A percentile compares a stretch with the other conserved stretches of the same genome.
phyloP scores from a whole-genome alignment of 1,140 invertebrate species.

The Aphis craccivora region DNA sequence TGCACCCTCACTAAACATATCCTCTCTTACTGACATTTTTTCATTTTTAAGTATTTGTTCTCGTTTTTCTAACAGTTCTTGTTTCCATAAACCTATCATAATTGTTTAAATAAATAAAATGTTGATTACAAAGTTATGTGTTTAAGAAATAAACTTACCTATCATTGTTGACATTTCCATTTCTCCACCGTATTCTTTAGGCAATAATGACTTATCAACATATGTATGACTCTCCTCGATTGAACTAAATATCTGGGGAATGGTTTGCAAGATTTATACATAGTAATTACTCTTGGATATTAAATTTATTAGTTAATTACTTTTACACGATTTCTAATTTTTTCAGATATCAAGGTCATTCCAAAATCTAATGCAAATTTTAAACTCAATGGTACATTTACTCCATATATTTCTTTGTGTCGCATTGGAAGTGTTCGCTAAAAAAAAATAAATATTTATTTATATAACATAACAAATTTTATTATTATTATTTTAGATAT shows the following conservation, averaged over 20 bases:
- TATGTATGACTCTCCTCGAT: slow-evolving; percentile 70
- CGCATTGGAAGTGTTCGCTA: slow-evolving; percentile 83
- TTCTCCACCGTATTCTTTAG: slow-evolving; percentile 81
- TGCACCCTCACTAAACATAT: slow-evolving; percentile 73
- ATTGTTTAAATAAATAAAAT: slow-evolving; percentile 37
- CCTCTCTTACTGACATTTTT: slow-evolving; percentile 71
- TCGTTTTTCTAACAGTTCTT: slow-evolving; percentile 67
- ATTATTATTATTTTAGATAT: slow-evolving; percentile 13
- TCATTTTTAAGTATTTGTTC: slow-evolving; percentile 64
- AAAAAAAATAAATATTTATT: slow-evolving; percentile 61
- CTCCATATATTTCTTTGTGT: slow-evolving; percentile 82
- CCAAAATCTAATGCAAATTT: slow-evolving; percentile 83
- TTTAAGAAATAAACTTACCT: slow-evolving; percentile 66
- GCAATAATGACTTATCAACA: slow-evolving; percentile 74
- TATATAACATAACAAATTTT: neutral
- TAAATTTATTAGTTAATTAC: slow-evolving; percentile 61
- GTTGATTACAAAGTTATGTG: slow-evolving; percentile 8
- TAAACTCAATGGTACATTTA: slow-evolving; percentile 78
- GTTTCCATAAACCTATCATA: slow-evolving; percentile 71
- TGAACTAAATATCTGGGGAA: slow-evolving; percentile 69
- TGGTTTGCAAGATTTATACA: neutral
- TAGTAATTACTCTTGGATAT: neutral
- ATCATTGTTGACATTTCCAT: slow-evolving; percentile 87
- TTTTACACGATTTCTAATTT: slow-evolving; percentile 78
- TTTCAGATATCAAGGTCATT: slow-evolving; percentile 81